Conservation (phyloP, 2,888 invertebrate species). For the Isotomurus palustris region DNA sequence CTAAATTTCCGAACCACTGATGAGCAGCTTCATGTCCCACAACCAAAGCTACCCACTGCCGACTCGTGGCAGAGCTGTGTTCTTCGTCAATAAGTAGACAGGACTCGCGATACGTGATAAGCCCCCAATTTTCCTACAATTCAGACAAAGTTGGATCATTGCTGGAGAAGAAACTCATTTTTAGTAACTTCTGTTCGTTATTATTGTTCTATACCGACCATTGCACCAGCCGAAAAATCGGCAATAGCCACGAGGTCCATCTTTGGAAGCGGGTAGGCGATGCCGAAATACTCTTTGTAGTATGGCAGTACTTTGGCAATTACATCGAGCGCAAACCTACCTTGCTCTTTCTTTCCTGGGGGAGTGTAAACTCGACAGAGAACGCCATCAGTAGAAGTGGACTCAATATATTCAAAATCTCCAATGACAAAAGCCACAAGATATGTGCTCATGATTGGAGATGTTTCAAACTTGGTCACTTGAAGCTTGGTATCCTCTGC, state of each 20-base stretch:
- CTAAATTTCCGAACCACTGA: conserved; percentile 97
- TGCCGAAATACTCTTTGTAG: conserved; percentile 90
- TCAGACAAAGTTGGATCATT: neutral
- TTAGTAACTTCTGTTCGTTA: neutral
- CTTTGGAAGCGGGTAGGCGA: conserved; percentile 92
- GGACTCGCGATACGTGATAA: conserved; percentile 83
- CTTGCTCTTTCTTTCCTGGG: conserved; percentile 85
- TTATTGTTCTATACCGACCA: neutral
- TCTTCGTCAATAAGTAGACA: conserved; percentile 83
- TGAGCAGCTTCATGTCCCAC: conserved; percentile 79
- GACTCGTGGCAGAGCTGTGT: conserved; percentile 77
- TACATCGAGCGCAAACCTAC: conserved; percentile 84
- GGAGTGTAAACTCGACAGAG: conserved; percentile 79
- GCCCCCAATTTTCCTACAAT: conserved; percentile 86
- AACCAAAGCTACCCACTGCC: conserved; percentile 82
- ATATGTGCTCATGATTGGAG: conserved; percentile 75
- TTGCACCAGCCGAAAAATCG: conserved; percentile 78
- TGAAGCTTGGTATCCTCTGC: conserved; percentile 52
- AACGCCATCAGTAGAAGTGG: conserved; percentile 73
- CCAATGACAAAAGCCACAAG: conserved; percentile 90
- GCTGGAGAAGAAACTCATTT: neutral
- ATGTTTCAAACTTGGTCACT: conserved; percentile 68
- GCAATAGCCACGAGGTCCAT: conserved; percentile 94
- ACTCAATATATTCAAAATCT: conserved; percentile 90
- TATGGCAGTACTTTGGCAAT: conserved; percentile 88